A percentile compares a stretch with the other conserved stretches of the same genome.
Conservation (phyloP, 2,888 invertebrate species). For the Agrotis puta region DNA sequence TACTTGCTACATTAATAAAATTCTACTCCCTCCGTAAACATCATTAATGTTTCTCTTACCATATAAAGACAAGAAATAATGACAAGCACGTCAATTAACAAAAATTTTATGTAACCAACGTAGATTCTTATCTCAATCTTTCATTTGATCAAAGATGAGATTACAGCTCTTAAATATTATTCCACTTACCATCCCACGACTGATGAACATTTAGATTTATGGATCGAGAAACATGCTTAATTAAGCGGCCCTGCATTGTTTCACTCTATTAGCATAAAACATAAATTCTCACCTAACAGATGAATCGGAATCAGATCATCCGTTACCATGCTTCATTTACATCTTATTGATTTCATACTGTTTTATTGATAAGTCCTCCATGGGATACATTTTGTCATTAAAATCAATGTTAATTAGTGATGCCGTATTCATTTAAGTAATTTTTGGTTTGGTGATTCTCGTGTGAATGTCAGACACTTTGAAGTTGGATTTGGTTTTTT, state of each 20-base stretch:
- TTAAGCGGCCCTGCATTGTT: slow-evolving; percentile 85
- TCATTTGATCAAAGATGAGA: slow-evolving; percentile 75
- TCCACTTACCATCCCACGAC: slow-evolving; percentile 63
- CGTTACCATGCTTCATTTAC: slow-evolving; percentile 62
- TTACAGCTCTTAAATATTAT: slow-evolving; percentile 60
- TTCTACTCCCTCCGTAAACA: slow-evolving; percentile 9
- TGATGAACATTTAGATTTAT: slow-evolving; percentile 86
- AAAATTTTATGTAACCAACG: slow-evolving; percentile 50
- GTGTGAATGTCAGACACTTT: slow-evolving; percentile 28
- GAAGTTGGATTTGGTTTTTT: slow-evolving; percentile 6
- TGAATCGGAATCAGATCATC: slow-evolving; percentile 72
- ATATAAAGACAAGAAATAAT: slow-evolving; percentile 33
- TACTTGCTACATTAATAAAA: slow-evolving; percentile 17
- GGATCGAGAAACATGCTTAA: slow-evolving; percentile 87
- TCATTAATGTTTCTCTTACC: slow-evolving; percentile 21
- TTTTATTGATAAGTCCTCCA: slow-evolving; percentile 41
- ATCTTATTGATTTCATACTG: slow-evolving; percentile 65
- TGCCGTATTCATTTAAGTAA: slow-evolving; percentile 11
- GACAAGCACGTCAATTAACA: slow-evolving; percentile 57
- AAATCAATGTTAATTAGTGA: slow-evolving; percentile 40
- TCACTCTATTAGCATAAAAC: slow-evolving; percentile 77
- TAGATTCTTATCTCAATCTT: slow-evolving; percentile 77
- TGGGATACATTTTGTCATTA: slow-evolving; percentile 41
- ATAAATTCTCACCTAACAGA: slow-evolving; percentile 75
- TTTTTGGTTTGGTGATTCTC: slow-evolving; percentile 10